These are phyloP conservation scores for Silurus lanzhouensis DNA, from an alignment of 2,797 vertebrate species.

Conservation along the genomic window DNA sequence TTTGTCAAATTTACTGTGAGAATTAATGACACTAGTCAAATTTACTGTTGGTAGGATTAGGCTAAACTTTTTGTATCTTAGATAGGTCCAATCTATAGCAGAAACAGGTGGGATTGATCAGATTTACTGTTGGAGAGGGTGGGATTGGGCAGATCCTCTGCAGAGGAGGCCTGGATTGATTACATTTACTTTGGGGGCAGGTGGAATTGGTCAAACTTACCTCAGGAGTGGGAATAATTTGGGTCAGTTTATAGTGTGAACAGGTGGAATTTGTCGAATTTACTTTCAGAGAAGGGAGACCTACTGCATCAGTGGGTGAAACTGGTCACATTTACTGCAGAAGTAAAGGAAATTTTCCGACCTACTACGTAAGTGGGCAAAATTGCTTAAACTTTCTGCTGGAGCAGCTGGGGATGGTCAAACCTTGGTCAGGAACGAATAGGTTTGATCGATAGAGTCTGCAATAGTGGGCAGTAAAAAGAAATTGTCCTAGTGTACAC, in stretches of 20 bases:
- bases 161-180: background rate
- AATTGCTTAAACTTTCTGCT: background rate
- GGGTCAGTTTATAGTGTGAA: background rate
- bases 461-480: background rate
- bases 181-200: too few species aligned
- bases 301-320: background rate
- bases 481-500: background rate
- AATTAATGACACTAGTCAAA: too few species aligned
- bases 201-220: background rate
- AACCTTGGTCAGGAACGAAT: background rate
- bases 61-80: too few species aligned
- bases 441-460: background rate
- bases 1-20: background rate
- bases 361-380: background rate
- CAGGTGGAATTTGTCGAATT: background rate
- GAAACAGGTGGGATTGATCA: background rate
- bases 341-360: too few species aligned
- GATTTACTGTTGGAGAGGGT: background rate
- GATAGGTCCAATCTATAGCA: too few species aligned
- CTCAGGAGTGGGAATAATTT: background rate
- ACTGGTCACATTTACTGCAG: background rate
- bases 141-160: background rate
- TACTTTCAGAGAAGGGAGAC: background rate
- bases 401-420: background rate
- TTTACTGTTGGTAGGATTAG: too few species aligned